Percentiles rank a stretch among this genome's conserved stretches.
These are phyloP conservation scores for Danio rerio DNA, from an alignment of 2,113 vertebrate genomes.

Conservation along the genomic window GRCz12tu NC_133192.1:17749501-17750000, in stretches of 20 bases:
- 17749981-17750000: slow-evolving; percentile 71
- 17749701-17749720: slow-evolving; percentile 60
- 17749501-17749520: no score
- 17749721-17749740: slow-evolving; percentile 48
- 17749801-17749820: background rate
- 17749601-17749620: slow-evolving; percentile 21
- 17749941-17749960: slow-evolving; percentile 47
- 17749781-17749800: background rate
- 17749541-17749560: no score
- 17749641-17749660: slow-evolving; percentile 60
- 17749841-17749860: background rate
- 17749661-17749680: slow-evolving; percentile 65
- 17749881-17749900: background rate
- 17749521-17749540: no score
- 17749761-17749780: slow-evolving; percentile 28
- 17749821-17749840: slow-evolving; percentile 10
- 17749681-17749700: slow-evolving; percentile 60
- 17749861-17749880: slow-evolving; percentile 36
- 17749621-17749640: slow-evolving; percentile 50
- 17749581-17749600: slow-evolving; percentile 41
- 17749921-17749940: slow-evolving; percentile 51
- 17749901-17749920: background rate
- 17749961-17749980: slow-evolving; percentile 55
- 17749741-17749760: slow-evolving; percentile 35
- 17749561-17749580: slow-evolving; percentile 21